phyloP scores from a whole-genome alignment of 1,140 invertebrate species.

The Aethina tumida region DNA sequence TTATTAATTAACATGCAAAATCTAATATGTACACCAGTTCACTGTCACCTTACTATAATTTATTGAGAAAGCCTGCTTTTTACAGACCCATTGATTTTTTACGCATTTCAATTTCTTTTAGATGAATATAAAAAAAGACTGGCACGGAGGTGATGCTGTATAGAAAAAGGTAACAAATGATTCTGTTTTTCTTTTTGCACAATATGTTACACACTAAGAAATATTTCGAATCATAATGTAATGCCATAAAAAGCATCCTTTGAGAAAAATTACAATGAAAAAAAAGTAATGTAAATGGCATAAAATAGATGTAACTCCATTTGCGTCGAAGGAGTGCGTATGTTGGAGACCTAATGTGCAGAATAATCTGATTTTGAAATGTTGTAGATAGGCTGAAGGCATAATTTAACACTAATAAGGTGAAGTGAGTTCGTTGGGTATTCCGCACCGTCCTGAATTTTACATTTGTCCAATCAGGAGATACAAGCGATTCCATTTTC shows the following conservation, averaged over 20 bases:
- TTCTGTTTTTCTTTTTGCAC: conserved; percentile 3
- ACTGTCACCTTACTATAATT: too few relatives aligned
- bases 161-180: too few relatives aligned
- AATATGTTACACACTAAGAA: conserved; percentile 5
- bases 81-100: conserved; percentile 6
- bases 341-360: conserved; percentile 5
- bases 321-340: background rate
- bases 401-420: conserved; percentile 9
- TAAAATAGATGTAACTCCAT: conserved; percentile 14
- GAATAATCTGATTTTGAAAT: conserved; percentile 9
- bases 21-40: too few relatives aligned
- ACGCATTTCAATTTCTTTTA: conserved; percentile 4
- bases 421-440: conserved; percentile 6
- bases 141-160: too few relatives aligned
- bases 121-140: conserved; percentile 10
- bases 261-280: conserved; percentile 9
- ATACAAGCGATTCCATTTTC: conserved; percentile 8
- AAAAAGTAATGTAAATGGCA: conserved; percentile 8
- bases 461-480: conserved; percentile 14
- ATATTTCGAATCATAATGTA: conserved; percentile 9
- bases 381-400: conserved; percentile 2
- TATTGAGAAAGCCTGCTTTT: conserved; percentile 2
- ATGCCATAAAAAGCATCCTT: conserved; percentile 6
- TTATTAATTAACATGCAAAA: too few relatives aligned
- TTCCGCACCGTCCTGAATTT: conserved; percentile 8